Evolutionary conservation across 2,797 vertebrate species (phyloP).

Genomic region (Melopsittacus undulatus): DNA sequence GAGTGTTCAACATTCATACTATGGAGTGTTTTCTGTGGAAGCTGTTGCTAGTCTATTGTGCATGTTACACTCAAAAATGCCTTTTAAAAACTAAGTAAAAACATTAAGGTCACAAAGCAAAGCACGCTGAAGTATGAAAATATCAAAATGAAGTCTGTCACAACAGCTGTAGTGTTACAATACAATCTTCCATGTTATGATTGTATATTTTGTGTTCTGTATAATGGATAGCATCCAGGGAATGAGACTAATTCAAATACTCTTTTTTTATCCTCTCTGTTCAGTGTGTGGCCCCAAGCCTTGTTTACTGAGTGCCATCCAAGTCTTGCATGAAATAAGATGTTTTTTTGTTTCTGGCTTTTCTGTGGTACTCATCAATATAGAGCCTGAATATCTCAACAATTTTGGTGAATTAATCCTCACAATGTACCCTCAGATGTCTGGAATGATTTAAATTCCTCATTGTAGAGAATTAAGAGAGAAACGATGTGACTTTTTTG

Average conservation of each 20-base stretch:
- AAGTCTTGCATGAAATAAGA: conserved; percentile 59
- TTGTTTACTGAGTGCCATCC: conserved; percentile 66
- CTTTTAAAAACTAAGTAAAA: conserved; percentile 26
- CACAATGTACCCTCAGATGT: conserved; percentile 28
- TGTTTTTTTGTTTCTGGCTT: conserved; percentile 45
- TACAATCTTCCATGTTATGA: conserved; percentile 59
- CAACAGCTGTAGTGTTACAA: conserved; percentile 64
- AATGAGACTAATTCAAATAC: conserved; percentile 55
- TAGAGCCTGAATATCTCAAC: conserved; percentile 31
- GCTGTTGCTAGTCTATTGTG: neutral
- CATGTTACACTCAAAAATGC: neutral
- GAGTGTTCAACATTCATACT: neutral
- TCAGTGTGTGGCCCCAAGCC: conserved; percentile 64
- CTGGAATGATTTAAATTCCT: conserved; percentile 46
- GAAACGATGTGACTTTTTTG: neutral
- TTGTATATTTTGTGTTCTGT: conserved; percentile 59
- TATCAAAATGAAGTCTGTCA: conserved; percentile 51
- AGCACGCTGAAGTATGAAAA: conserved; percentile 21
- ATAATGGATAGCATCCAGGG: conserved; percentile 59
- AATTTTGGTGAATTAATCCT: conserved; percentile 35
- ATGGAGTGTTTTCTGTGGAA: neutral
- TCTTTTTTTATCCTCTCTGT: conserved; percentile 52
- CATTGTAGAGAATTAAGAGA: conserved; percentile 14
- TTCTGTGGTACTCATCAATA: conserved; percentile 58
- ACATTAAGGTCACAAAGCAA: conserved; percentile 51